Evolutionary conservation across 1,140 invertebrate genomes (phyloP), one percentile per base, ranked within the genome.

Genomic region (Aphelinus certus): DNA sequence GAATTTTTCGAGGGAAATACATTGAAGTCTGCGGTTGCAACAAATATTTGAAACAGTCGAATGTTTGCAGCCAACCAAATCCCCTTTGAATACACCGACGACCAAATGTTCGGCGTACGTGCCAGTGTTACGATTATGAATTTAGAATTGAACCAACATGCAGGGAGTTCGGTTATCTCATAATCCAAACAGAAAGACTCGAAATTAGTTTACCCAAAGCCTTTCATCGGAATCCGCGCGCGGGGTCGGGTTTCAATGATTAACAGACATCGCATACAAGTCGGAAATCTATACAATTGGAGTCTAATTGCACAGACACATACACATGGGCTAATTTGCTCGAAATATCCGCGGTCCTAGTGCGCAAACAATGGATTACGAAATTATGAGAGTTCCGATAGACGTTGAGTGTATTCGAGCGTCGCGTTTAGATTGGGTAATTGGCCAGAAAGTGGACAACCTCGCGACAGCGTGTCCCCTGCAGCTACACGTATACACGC

Each of bases 211-310:
- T 26, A 26, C 26, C 26, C 26, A 26, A 26, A 26, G 26, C 26
- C 26, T 26, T 26, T 26, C 26, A 26, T 26, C 26, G 26, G 26
- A 26, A 26, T 26, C 26, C 26, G 26, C 26, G 26, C 26, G 26
- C 26, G 47, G n/a, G 56, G 56, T 58, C 67, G 58, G 3, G 58
- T 69, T 69, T 69, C 26, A 69, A 69, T 69, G 58, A 69, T 69
- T 69, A 69, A 69, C 46, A 60, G 55, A 69, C 45, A n/a, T 65
- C n/a, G n/a, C 48, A 49, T n/a, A 49, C 63, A 51, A 51, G 56
- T 6, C 43, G 53, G 3, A 45, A 67, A 67, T 67, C 7, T 26
- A 26, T 45, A 56, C 49, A 67, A 67, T 67, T 67, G 65, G 56
- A 42, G 51, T 42, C 51, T 67, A 45, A 55, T 67, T 67, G 56